These are phyloP conservation scores for Seriola aureovittata DNA, from an alignment of 2,113 vertebrate genomes.

Conservation along the genomic window DNA sequence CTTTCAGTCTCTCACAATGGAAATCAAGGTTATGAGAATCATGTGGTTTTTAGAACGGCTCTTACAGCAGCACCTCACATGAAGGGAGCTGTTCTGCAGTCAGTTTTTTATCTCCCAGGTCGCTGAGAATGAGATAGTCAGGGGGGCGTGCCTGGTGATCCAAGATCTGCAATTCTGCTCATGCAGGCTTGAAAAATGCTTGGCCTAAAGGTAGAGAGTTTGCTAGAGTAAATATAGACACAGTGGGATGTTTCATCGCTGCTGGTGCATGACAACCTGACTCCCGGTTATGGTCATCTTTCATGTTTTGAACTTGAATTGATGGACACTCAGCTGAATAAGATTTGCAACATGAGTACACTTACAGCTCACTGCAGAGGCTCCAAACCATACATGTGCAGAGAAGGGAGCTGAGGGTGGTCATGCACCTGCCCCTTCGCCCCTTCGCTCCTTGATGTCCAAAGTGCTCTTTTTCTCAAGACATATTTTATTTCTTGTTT, in stretches of 20 bases:
- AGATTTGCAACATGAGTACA: neutral
- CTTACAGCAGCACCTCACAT: neutral
- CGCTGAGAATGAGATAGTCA: neutral
- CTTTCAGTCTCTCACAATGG: slow-evolving; percentile 12
- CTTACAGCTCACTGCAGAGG: neutral
- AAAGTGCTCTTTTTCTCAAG: too few relatives aligned
- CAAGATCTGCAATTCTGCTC: slow-evolving; percentile 40
- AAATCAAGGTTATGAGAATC: slow-evolving; percentile 17
- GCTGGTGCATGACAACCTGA: slow-evolving; percentile 17
- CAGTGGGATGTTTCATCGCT: slow-evolving; percentile 25
- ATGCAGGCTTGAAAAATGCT: slow-evolving; percentile 36
- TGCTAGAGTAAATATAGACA: slow-evolving; percentile 41
- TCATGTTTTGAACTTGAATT: slow-evolving; percentile 29
- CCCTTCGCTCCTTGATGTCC: too few relatives aligned
- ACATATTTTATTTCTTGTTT: too few relatives aligned
- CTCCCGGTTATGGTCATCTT: slow-evolving; percentile 26
- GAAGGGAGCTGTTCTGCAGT: slow-evolving; percentile 4
- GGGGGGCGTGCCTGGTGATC: slow-evolving; percentile 17
- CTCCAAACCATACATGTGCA: neutral
- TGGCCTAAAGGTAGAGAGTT: slow-evolving; percentile 34
- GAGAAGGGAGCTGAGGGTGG: too few relatives aligned
- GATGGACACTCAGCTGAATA: slow-evolving; percentile 16
- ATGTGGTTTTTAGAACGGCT: neutral
- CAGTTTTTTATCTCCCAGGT: slow-evolving; percentile 23
- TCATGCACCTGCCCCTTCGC: too few relatives aligned